A percentile compares a stretch with the other conserved stretches of the same genome.
Conservation (phyloP, 2,888 invertebrate species). For the Agrilus cyanescens region DNA sequence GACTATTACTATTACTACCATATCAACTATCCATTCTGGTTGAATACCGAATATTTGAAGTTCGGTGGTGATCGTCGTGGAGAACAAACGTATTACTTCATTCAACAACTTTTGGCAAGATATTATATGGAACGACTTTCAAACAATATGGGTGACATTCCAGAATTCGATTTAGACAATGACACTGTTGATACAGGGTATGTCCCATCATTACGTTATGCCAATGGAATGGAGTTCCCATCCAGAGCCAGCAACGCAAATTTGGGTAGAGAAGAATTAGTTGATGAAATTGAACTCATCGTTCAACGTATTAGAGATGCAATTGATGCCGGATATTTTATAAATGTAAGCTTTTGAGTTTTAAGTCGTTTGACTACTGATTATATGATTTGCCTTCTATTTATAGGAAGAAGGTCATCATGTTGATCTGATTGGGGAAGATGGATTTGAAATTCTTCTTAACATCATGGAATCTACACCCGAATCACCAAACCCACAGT, state of each 20-base stretch:
- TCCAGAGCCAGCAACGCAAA: conserved; percentile 44
- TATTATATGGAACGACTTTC: conserved; percentile 68
- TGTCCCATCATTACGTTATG: conserved; percentile 48
- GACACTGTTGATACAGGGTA: conserved; percentile 46
- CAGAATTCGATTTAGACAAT: conserved; percentile 40
- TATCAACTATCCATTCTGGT: conserved; percentile 52
- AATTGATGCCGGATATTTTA: conserved; percentile 42
- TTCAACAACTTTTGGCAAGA: conserved; percentile 56
- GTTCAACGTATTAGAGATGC: conserved; percentile 40
- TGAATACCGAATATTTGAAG: conserved; percentile 42
- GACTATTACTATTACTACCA: conserved; percentile 50
- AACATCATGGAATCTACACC: conserved; percentile 52
- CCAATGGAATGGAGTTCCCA: conserved; percentile 55
- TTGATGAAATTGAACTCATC: too few relatives aligned
- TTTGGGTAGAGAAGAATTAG: too few relatives aligned
- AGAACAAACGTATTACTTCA: conserved; percentile 50
- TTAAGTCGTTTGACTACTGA: neutral
- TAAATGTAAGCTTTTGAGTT: conserved; percentile 21
- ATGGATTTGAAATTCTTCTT: conserved; percentile 52
- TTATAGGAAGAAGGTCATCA: conserved; percentile 25
- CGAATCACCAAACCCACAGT: conserved; percentile 46
- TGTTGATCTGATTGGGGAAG: conserved; percentile 46
- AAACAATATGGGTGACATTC: conserved; percentile 55
- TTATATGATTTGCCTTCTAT: neutral
- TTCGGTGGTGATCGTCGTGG: conserved; percentile 48